phyloP scores from a whole-genome alignment of 2,797 vertebrate species.

The Eulemur rubriventer region DNA sequence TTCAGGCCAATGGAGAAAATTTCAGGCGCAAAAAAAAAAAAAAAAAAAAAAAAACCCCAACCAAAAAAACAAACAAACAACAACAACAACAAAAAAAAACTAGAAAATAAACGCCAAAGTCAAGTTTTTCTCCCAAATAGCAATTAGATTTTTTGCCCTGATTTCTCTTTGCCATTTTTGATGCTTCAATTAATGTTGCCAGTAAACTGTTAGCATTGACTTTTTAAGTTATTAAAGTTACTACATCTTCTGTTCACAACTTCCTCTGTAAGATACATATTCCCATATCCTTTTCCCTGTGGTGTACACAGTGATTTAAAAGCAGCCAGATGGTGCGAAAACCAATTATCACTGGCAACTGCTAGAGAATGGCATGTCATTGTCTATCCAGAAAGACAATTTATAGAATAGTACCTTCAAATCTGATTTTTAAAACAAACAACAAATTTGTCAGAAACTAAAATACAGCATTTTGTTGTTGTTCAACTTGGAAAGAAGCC shows the following conservation, averaged over 20 bases:
- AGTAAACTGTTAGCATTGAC: slow-evolving; percentile 8
- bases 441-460: slow-evolving; percentile 2
- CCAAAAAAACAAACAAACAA: no score
- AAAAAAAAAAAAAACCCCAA: slow-evolving; percentile 71
- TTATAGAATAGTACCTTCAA: not conserved
- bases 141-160: slow-evolving; percentile 77
- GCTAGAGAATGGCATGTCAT: slow-evolving; percentile 38
- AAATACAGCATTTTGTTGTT: slow-evolving; percentile 59
- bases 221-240: not conserved
- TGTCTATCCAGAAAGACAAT: slow-evolving; percentile 74
- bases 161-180: slow-evolving; percentile 66
- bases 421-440: slow-evolving; percentile 53
- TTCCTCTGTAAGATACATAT: not conserved
- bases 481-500: slow-evolving; percentile 74
- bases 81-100: not conserved
- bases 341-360: not conserved
- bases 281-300: not conserved
- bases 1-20: slow-evolving; percentile 78
- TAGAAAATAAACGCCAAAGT: slow-evolving; percentile 81
- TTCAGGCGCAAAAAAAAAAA: slow-evolving; percentile 53
- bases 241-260: not conserved
- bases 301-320: not conserved
- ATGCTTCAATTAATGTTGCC: slow-evolving; percentile 32
- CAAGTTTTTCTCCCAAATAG: slow-evolving; percentile 67
- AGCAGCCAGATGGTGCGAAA: not conserved